Evolutionary conservation across 2,797 vertebrate species (phyloP), one percentile per base, ranked within the genome.

Genomic region (Calcarius lapponicus): DNA sequence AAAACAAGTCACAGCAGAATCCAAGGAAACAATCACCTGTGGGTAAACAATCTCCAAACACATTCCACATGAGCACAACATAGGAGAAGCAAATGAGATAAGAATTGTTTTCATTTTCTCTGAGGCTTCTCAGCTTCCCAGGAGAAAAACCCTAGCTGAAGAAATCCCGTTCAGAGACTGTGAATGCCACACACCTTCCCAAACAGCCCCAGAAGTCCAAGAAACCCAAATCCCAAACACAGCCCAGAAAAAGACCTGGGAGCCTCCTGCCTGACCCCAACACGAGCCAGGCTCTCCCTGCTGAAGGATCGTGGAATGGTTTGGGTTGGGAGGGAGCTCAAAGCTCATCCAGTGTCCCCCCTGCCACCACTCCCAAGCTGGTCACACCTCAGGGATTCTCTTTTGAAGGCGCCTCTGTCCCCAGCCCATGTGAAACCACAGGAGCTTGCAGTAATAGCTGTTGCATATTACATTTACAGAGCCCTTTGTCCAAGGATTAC

Each of bases 401-500:
- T 64, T 58, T 8, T 29, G 12, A 66, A 93, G 50, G 40, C 53
- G 66, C 12, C 61, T 73, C 50, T 69, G 83, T 58, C 51, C 57
- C 57, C 80, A 32, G 47, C 17, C 62, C 69, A 31, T 5, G 11
- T 6, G 45, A 53, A 71, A 57, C 34, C 9, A 47, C 4, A 69
- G 54, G 24, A 88, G 16, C 11, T 11, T 38, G 71, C 76, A 47
- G 60, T 43, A 64, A 45, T 16, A 72, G 45, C 56, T 66, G 48
- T 53, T 91, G 65, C 56, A 66, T 36, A 71, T 62, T 54, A 25
- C 94, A 89, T 76, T 70, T 70, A 90, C 38, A 90, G 75, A 92
- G 65, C 75, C 72, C 88, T 92, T 51, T 82, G 62, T 76, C 61
- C 87, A 83, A 86, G 71, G 80, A 93, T 89, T 84, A 90, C 74